These are phyloP conservation scores for Ectropis crepuscularia DNA, from an alignment of 2,888 invertebrate genomes.

Conservation along the genomic window DNA sequence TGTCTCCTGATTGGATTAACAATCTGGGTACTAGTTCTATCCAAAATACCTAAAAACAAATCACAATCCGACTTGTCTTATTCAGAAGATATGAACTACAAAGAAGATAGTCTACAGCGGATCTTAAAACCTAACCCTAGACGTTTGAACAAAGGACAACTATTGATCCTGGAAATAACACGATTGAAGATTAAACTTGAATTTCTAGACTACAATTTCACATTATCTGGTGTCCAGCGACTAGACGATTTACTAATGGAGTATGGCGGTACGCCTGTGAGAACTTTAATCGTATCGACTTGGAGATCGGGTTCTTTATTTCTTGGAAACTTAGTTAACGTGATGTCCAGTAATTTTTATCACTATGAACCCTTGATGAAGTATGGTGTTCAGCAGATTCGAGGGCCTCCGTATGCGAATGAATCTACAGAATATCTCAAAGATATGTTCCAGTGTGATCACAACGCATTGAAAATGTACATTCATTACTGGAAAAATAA, in stretches of 20 bases:
- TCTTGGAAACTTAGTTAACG: constrained; percentile 92
- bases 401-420: background rate
- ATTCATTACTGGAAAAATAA: constrained; percentile 5
- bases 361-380: constrained; percentile 86
- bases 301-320: constrained; percentile 97
- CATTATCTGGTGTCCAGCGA: constrained; percentile 53
- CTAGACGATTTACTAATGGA: constrained; percentile 88
- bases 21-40: background rate
- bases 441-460: constrained; percentile 4
- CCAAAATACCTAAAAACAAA: background rate
- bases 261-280: constrained; percentile 88
- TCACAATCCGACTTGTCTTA: background rate
- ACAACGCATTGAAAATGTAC: background rate
- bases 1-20: constrained; percentile 4
- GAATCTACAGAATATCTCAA: constrained; percentile 1
- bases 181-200: constrained; percentile 63
- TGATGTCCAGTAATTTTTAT: constrained; percentile 88
- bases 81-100: background rate
- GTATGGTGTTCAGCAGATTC: background rate
- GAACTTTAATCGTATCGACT: constrained; percentile 91
- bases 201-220: constrained; percentile 47
- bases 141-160: background rate
- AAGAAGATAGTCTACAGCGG: background rate
- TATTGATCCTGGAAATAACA: constrained; percentile 2
- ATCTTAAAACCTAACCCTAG: background rate